A percentile compares a stretch with the other conserved stretches of the same genome.
Conservation (phyloP, 2,113 vertebrate species). For the Albula goreensis region DNA sequence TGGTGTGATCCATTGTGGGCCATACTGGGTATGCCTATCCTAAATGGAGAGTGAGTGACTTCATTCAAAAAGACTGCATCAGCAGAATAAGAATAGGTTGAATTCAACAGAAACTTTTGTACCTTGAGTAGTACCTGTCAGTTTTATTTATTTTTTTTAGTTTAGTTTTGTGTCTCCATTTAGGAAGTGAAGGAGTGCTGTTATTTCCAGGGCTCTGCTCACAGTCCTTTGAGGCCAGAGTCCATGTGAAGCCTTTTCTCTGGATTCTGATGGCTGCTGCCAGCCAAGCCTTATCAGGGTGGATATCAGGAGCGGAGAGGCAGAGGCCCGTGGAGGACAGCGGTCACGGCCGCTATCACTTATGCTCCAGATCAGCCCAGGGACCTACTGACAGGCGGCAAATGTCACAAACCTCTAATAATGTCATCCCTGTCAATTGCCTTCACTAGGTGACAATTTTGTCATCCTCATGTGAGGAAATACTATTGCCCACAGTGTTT, state of each 20-base stretch:
- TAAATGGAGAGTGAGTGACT: background rate
- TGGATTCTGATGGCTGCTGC: background rate
- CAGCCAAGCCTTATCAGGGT: conserved; percentile 24
- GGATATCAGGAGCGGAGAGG: conserved; percentile 26
- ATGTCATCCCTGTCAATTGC: conserved; percentile 39
- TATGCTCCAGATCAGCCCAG: conserved; percentile 26
- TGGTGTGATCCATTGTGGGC: background rate
- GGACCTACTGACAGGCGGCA: conserved; percentile 41
- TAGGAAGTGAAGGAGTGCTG: background rate
- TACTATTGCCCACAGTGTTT: background rate
- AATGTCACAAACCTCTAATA: conserved; percentile 52
- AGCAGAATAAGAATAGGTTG: background rate
- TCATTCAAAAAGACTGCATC: background rate
- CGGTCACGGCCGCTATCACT: conserved; percentile 29
- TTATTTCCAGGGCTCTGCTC: background rate
- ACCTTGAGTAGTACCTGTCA: background rate
- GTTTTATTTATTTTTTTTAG: background rate
- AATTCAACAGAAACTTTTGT: background rate
- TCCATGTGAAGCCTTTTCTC: background rate
- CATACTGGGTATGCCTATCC: too few species aligned
- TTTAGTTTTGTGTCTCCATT: too few species aligned
- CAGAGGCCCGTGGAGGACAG: conserved; percentile 36
- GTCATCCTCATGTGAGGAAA: background rate
- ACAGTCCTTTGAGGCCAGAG: background rate
- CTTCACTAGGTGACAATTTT: conserved; percentile 13